A percentile compares a stretch with the other conserved stretches of the same genome.
Conservation (phyloP, 2,888 invertebrate genomes). For the Antitype chi region DNA sequence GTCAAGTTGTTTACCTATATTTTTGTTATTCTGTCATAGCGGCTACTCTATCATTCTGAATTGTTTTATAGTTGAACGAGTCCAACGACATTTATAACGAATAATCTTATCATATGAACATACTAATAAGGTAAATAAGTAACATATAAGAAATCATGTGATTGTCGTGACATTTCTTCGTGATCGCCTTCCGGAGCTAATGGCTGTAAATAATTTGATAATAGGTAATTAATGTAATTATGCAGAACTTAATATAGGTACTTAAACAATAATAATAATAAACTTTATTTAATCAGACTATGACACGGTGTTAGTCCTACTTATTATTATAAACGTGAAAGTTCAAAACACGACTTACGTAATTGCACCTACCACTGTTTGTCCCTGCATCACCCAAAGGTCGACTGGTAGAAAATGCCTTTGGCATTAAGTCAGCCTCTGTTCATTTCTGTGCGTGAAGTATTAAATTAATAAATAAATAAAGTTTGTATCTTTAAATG, state of each 20-base stretch:
- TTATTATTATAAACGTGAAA: too few relatives aligned
- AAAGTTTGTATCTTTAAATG: too few relatives aligned
- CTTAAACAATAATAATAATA: too few relatives aligned
- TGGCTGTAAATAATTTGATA: conserved; percentile 7
- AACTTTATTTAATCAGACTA: background rate
- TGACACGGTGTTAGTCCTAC: background rate
- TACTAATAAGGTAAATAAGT: background rate
- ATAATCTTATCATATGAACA: background rate
- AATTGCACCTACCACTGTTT: too few relatives aligned
- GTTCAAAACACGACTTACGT: too few relatives aligned
- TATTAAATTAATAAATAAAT: too few relatives aligned
- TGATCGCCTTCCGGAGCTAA: background rate
- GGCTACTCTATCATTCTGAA: background rate
- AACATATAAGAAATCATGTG: background rate
- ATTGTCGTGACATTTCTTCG: conserved; percentile 7
- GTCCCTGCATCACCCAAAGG: too few relatives aligned
- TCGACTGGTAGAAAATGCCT: too few relatives aligned
- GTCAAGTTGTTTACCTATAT: background rate
- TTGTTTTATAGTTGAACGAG: background rate
- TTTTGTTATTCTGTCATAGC: background rate
- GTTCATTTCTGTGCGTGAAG: too few relatives aligned
- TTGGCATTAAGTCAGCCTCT: too few relatives aligned
- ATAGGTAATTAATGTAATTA: background rate
- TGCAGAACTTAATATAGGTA: conserved; percentile 1
- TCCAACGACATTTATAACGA: background rate